Evolutionary conservation across 2,888 invertebrate genomes (phyloP), one percentile per base, ranked within the genome.

Genomic region (Macaria liturata): DNA sequence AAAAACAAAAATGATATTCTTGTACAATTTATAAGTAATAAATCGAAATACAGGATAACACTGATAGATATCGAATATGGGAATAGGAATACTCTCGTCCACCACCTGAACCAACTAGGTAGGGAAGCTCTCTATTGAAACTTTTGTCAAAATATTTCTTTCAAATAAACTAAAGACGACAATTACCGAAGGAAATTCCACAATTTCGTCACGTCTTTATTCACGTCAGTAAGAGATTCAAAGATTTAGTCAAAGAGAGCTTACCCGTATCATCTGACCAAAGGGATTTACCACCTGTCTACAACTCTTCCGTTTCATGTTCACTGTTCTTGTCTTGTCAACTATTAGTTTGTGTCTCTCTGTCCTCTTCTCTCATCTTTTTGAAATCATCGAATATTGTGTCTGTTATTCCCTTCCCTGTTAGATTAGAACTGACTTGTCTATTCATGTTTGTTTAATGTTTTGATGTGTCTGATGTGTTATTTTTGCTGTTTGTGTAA

Each of bases 281-380:
- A 59, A 71, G 68, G 70, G 69, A 66, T 66, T 71, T 62, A 66
- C 69, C 62, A 70, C 69, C 72, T 74, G 72, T 76, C 75, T 72
- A 74, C 76, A 70, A 70, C 69, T 74, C 76, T 74, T 72, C 76
- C n/a, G n/a, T 74, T 76, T 61, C 68, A 73, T 78, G 78, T 78
- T 67, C 65, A 74, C 73, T 75, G 69, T 75, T 62, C 72, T 62
- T 74, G 73, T 77, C 44, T 63, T 70, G 59, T 76, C 67, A 68
- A 62, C 73, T 76, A 67, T 74, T 72, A 70, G 69, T 75, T 60
- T 69, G 65, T 68, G 70, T 67, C 20, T 67, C n/a, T n/a, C n/a
- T n/a, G n/a, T n/a, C 66, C 49, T 61, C 56, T 71, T 67, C 66
- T 68, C 49, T 62, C 32, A 43, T 69, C 54, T 57, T 43, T 55